Evolutionary conservation across 1,140 invertebrate species (phyloP), one percentile per base, ranked within the genome.

Genomic region (Drosophila bifasciata): DNA sequence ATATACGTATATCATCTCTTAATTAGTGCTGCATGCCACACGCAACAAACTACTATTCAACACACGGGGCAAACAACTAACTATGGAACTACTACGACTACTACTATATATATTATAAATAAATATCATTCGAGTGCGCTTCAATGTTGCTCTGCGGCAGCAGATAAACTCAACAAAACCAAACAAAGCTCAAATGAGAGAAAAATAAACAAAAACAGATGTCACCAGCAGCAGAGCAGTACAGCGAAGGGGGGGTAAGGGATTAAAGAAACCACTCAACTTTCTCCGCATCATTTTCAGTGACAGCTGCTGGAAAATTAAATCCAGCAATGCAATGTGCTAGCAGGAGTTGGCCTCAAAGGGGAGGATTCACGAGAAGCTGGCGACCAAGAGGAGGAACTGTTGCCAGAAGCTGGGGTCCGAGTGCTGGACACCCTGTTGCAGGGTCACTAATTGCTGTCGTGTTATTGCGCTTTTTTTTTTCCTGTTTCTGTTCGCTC

Each of bases 401-500:
- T 0, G 11, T 9, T 40, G 8, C 9, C 16, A 25, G 15, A 44
- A 67, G 60, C 21, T 21, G 41, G 48, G 32, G 16, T 46, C 16
- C 8, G 48, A 50, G 32, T 15, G 48, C 32, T 36, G 49, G 36
- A 32, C 25, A 51, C 15, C 25, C 36, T 51, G 49, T 17, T 51
- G 21, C 69, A 11, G 25, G 49, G 16, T 36, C 32, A 49, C 49
- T 72, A 72, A 72, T 72, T 72, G 56, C 57, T 71, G 69, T 48
- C 59, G 28, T 53, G 49, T 71, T 72, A 23, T 23, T 48, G 43
- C 8, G 28, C 28, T 32, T 32, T 32, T 28, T 41, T n/a, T n/a
- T n/a, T n/a, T n/a, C n/a, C n/a, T n/a, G n/a, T n/a, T n/a, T 0
- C n/a, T 25, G 36, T 17, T n/a, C 8, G 17, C 7, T 9, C 1